Evolutionary conservation across 2,797 vertebrate genomes (phyloP).

Genomic region (Notamacropus eugenii): DNA sequence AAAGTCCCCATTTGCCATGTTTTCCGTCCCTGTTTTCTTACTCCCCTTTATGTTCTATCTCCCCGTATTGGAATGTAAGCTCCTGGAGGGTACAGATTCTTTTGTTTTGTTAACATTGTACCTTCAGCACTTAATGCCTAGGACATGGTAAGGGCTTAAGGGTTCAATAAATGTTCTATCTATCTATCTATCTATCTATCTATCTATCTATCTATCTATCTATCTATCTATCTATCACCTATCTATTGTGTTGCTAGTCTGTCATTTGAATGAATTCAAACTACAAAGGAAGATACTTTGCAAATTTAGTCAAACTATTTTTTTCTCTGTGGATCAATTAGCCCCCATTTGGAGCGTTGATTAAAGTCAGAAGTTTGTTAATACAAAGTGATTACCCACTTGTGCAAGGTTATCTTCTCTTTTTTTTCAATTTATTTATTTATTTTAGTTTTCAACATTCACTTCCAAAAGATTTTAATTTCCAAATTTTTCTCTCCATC

Average conservation of each 20-base stretch:
- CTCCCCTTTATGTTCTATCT: background rate
- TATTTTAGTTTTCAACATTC: no score
- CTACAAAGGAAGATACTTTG: background rate
- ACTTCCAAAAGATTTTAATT: no score
- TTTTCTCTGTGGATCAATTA: background rate
- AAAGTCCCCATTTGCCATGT: background rate
- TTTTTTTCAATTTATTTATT: no score
- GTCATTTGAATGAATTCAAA: background rate
- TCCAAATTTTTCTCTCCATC: no score
- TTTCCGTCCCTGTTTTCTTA: background rate
- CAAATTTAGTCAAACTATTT: background rate
- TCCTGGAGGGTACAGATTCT: background rate
- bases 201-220: background rate
- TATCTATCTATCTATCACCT: no score
- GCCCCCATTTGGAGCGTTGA: constrained; percentile 6
- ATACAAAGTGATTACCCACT: background rate
- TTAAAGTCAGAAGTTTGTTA: constrained; percentile 52
- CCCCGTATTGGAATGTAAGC: background rate
- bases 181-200: no score
- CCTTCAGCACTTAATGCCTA: background rate
- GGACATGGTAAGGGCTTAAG: background rate
- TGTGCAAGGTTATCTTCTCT: background rate
- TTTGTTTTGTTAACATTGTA: background rate
- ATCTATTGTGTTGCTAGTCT: background rate
- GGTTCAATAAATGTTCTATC: background rate